Conservation (phyloP, 2,888 invertebrate species). For the Julus scandinavius region DNA sequence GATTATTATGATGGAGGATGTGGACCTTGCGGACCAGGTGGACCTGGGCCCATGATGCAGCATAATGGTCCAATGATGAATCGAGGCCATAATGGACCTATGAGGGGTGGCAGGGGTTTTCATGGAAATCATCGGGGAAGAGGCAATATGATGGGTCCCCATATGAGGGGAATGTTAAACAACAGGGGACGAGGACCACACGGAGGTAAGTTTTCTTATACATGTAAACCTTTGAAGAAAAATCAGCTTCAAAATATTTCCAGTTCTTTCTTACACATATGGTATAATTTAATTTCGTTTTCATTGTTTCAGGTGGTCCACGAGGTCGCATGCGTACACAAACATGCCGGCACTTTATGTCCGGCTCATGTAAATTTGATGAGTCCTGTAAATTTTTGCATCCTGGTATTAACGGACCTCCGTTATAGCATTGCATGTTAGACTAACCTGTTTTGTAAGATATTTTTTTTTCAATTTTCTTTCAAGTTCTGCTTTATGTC, state of each 20-base stretch:
- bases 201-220: slow-evolving; percentile 67
- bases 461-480: slow-evolving; percentile 2
- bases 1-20: slow-evolving; percentile 48
- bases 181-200: slow-evolving; percentile 67
- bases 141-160: slow-evolving; percentile 51
- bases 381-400: slow-evolving; percentile 86
- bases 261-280: background rate
- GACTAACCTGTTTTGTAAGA: background rate
- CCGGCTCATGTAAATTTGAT: slow-evolving; percentile 83
- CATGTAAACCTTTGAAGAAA: too few species aligned
- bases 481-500: background rate
- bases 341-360: slow-evolving; percentile 79
- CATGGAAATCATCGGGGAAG: slow-evolving; percentile 44
- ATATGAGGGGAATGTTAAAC: slow-evolving; percentile 24
- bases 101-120: slow-evolving; percentile 59
- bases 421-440: slow-evolving; percentile 52
- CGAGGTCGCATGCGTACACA: background rate
- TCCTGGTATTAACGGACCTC: slow-evolving; percentile 69
- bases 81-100: slow-evolving; percentile 44
- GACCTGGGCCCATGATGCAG: slow-evolving; percentile 50
- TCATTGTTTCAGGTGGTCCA: slow-evolving; percentile 16
- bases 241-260: too few species aligned
- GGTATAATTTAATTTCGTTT: too few species aligned
- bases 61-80: slow-evolving; percentile 51
- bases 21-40: slow-evolving; percentile 29